Evolutionary conservation across 2,888 invertebrate genomes (phyloP), one percentile per base, ranked within the genome.

Genomic region (Brenthis daphne): DNA sequence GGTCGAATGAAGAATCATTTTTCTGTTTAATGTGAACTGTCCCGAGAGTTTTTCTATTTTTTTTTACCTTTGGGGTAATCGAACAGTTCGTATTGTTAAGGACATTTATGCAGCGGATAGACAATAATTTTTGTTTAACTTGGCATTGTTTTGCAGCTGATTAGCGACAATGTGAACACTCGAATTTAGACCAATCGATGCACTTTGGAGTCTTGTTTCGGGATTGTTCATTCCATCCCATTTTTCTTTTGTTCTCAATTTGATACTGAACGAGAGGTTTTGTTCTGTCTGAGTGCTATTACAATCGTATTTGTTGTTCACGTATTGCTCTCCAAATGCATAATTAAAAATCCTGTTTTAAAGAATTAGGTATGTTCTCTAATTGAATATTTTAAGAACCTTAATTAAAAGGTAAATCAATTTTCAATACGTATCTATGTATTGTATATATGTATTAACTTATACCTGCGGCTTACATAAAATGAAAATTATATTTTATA

Each of bases 201-300:
- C 78, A 77, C 78, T 78, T 84, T 82, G 82, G 81, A 80, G 77
- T 77, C 77, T 75, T 77, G 79, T 80, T 78, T 79, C 76, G 76
- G 77, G 77, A 71, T 80, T 79, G 75, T 80, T 77, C 77, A 77
- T 79, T 79, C 77, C 75, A 76, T 77, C 74, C 75, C 77, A 74
- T 78, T 77, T 80, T 77, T 74, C 76, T 79, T 79, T 78, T 80
- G 77, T 80, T 79, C 76, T 75, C 77, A 75, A 76, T 78, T 79
- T 77, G 77, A 77, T 77, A 73, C 75, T 77, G 77, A 74, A 76
- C 73, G 74, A 74, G 71, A 69, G 73, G 75, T 79, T 81, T 80
- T 81, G 77, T 79, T 79, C 78, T 77, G 81, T 81, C 81, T 79
- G 80, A 78, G 78, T 79, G 75, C 76, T 65, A 71, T 79, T 77